A percentile compares a stretch with the other conserved stretches of the same genome.
Evolutionary conservation across 2,888 invertebrate species (phyloP).

Genomic region (Melikaiella ostensackeni): DNA sequence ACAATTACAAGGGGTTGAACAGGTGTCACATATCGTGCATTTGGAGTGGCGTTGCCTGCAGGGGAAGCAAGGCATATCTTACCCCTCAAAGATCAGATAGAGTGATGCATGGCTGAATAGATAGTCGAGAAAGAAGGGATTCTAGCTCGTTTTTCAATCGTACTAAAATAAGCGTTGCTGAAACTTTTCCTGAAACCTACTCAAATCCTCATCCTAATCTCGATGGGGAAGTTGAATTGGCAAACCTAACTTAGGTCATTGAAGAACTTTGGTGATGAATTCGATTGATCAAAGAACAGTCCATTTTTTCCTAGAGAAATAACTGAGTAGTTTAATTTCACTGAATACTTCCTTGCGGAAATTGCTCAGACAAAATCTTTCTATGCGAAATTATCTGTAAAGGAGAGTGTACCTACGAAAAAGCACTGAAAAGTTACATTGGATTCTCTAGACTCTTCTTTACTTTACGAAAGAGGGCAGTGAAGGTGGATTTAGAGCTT

Average conservation of each 20-base stretch:
- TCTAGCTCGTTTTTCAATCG: slow-evolving; percentile 3
- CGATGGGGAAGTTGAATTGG: background rate
- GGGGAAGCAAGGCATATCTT: background rate
- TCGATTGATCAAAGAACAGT: background rate
- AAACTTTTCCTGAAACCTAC: background rate
- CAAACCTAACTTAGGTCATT: background rate
- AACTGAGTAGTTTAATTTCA: background rate
- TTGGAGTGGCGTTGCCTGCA: slow-evolving; percentile 47
- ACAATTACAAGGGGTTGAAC: slow-evolving; percentile 25
- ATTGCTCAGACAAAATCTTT: background rate
- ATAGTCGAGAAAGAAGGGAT: slow-evolving; percentile 22
- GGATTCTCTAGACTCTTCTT: slow-evolving; percentile 1
- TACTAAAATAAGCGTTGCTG: background rate
- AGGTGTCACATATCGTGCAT: slow-evolving; percentile 42
- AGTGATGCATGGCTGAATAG: slow-evolving; percentile 33
- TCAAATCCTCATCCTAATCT: background rate
- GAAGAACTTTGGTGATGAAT: background rate
- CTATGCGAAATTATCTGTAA: background rate
- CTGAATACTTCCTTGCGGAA: background rate
- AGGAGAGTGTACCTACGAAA: background rate
- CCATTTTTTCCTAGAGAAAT: background rate
- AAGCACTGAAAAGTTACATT: slow-evolving; percentile 8
- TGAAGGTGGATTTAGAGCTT: slow-evolving; percentile 34
- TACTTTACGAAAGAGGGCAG: slow-evolving; percentile 2
- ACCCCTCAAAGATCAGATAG: slow-evolving; percentile 34